Percentiles rank a stretch among this genome's conserved stretches.
Conservation (phyloP, 2,797 vertebrate genomes). For the Cheracebus regulus region DNA sequence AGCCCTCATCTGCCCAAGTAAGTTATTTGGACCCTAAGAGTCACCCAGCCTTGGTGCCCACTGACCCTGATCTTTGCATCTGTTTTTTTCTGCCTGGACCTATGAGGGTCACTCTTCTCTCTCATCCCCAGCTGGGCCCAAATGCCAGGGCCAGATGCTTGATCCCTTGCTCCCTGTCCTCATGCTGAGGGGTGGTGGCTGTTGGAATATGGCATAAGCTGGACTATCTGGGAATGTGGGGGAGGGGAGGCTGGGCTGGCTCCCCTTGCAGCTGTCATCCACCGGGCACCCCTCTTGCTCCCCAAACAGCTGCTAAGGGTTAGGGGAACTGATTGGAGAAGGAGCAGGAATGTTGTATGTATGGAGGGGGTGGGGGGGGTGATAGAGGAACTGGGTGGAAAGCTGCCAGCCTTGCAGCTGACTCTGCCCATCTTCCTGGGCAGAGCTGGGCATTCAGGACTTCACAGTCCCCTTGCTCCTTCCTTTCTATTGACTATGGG, state of each 20-base stretch:
- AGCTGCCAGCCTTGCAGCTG: constrained; percentile 56
- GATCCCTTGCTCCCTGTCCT: not conserved
- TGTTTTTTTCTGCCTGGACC: not conserved
- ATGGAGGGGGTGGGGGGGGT: not conserved
- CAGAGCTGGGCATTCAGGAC: not conserved
- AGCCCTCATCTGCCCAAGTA: constrained; percentile 94
- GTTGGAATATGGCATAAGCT: not conserved
- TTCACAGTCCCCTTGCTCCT: not conserved
- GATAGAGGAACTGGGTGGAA: not conserved
- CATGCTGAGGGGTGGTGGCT: not conserved
- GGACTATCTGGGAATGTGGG: not conserved
- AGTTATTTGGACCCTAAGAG: constrained; percentile 67
- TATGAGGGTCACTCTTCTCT: not conserved
- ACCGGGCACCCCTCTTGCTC: constrained; percentile 29
- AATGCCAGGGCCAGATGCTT: not conserved
- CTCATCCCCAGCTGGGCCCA: not conserved
- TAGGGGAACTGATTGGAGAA: constrained; percentile 9
- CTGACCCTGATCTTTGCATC: not conserved
- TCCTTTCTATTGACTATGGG: not conserved
- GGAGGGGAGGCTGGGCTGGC: not conserved
- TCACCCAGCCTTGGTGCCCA: not conserved
- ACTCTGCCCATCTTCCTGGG: constrained; percentile 15
- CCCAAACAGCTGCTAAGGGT: constrained; percentile 66
- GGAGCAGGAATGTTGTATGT: constrained; percentile 44
- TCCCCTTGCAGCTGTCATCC: constrained; percentile 67